Percentiles rank a stretch among this genome's conserved stretches.
These are phyloP conservation scores for Serilophus lunatus DNA, from an alignment of 2,113 vertebrate genomes.

Conservation along the genomic window DNA sequence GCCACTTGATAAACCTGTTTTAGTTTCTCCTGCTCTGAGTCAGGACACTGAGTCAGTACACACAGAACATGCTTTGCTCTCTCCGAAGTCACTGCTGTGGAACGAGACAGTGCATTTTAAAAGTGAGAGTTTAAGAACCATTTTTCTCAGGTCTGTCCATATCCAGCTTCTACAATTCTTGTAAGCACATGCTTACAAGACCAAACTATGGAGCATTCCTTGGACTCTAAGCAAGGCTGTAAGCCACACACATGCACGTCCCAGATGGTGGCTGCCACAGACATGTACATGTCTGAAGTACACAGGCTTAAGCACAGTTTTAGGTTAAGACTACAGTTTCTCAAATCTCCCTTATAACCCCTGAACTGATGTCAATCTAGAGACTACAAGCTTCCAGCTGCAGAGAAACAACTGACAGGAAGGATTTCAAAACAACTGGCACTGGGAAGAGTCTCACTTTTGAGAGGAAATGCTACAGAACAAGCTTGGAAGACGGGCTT, in stretches of 20 bases:
- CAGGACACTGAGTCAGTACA: background rate
- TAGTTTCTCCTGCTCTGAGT: background rate
- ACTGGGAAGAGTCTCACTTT: background rate
- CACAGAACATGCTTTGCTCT: background rate
- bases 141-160: background rate
- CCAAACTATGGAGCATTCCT: background rate
- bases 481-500: background rate
- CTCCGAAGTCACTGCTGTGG: background rate
- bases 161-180: background rate
- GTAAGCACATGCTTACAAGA: background rate
- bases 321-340: background rate
- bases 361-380: background rate
- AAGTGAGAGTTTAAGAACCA: background rate
- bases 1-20: background rate
- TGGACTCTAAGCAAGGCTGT: background rate
- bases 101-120: background rate
- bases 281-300: background rate
- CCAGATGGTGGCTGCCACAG: background rate
- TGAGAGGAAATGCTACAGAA: background rate
- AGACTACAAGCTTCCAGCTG: background rate
- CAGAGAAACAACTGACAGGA: background rate
- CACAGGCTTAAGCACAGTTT: background rate
- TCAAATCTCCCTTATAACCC: background rate
- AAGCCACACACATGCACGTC: background rate
- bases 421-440: background rate